Conservation (phyloP, 2,888 invertebrate species). For the Leptodirus hochenwartii region DNA sequence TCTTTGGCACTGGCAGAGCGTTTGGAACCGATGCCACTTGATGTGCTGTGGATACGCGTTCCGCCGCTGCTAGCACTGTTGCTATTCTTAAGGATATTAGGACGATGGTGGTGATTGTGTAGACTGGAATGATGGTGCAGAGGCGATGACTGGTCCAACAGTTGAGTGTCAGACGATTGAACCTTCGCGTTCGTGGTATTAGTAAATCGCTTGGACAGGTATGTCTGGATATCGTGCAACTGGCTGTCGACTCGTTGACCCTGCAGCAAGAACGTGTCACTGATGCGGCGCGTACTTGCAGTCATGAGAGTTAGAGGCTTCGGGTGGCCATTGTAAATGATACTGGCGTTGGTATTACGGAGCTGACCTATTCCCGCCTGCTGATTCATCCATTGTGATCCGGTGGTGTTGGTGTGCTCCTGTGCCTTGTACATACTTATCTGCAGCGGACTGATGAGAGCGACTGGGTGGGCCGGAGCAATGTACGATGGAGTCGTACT, state of each 20-base stretch:
- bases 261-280: slow-evolving; percentile 35
- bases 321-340: slow-evolving; percentile 33
- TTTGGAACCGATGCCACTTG: too few species aligned
- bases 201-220: too few species aligned
- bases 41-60: too few species aligned
- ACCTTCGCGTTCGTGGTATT: too few species aligned
- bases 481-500: too few species aligned
- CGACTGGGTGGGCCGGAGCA: too few species aligned
- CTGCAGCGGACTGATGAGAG: slow-evolving; percentile 21
- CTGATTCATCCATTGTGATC: slow-evolving; percentile 17
- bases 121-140: too few species aligned
- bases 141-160: too few species aligned
- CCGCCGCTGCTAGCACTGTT: too few species aligned
- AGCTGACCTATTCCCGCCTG: slow-evolving; percentile 19
- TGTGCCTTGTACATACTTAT: slow-evolving; percentile 12
- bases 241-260: slow-evolving; percentile 23
- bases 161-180: too few species aligned
- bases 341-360: slow-evolving; percentile 17
- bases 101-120: too few species aligned
- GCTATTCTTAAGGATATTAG: slow-evolving; percentile 21
- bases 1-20: too few species aligned
- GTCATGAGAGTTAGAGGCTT: slow-evolving; percentile 40
- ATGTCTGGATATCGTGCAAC: slow-evolving; percentile 22
- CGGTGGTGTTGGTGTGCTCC: not conserved
- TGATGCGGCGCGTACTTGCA: slow-evolving; percentile 36